Base-by-base conservation (phyloP, 1,140 invertebrate species). In the Rhopalosiphum padi region DNA sequence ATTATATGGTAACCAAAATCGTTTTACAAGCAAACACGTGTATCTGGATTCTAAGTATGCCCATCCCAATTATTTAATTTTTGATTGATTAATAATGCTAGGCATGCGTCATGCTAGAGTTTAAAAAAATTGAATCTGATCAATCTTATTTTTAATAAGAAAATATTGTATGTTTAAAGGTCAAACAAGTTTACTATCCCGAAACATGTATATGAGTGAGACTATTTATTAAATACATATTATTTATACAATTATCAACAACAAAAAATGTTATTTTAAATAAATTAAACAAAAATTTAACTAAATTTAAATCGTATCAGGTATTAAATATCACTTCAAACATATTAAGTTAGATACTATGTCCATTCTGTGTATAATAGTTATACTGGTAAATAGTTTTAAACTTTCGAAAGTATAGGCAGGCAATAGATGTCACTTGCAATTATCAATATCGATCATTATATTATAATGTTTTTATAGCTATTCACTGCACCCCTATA, bases 131-230 rank as follows among this genome's bases (percentile, higher is more conserved):
- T 68, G 41, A 25, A 30, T 68, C 53, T 90, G 53, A 90, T 68
- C 55, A 68, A 90, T 90, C 89, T 90, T 90, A 48, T 55, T 89
- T 89, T 55, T 43, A 90, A 90, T 90, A 90, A 60, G 37, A 90
- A 90, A 37, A 60, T 60, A 60, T 60, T 21, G 55, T 35, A 22
- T 25, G 25, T 55, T 41, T 89, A 89, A 55, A 89, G 88, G 51
- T 89, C 88, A 89, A 89, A 89, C 23, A 22, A 89, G 88, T 55
- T 89, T 55, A 89, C 46, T 18, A 30, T 21, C 8, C 22, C 35
- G 7, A n/a, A 30, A 48, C 46, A 87, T 30, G 18, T 21, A 48
- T 46, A 30, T 18, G 86, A 48, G 30, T 21, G 37, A 77, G 15
- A 82, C 37, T 46, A 43, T 86, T 43, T 30, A 86, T 86, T 86